Percentiles rank a stretch among this genome's conserved stretches.
Evolutionary conservation across 64 coral and sea anemone species (phyloP).

Genomic region (Trachythela sp.): DNA sequence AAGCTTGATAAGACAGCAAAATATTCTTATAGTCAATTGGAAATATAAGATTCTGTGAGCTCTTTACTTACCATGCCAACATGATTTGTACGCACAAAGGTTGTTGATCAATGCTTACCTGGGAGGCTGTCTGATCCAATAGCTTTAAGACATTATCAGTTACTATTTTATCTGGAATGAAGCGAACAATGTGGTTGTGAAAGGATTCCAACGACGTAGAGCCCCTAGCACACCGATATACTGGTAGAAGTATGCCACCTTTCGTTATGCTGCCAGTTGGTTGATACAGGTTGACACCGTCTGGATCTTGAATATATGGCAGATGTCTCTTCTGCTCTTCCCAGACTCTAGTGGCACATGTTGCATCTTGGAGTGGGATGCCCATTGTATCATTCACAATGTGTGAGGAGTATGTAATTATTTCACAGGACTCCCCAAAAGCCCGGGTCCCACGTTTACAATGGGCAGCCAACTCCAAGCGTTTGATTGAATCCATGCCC

Average conservation of each 20-base stretch:
- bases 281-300: not conserved
- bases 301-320: slow-evolving; percentile 5
- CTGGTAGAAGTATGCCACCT: not conserved
- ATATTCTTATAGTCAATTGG: no score
- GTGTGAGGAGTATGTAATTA: slow-evolving; percentile 21
- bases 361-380: slow-evolving; percentile 1
- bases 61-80: no score
- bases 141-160: no score
- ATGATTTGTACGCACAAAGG: no score
- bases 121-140: no score
- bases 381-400: slow-evolving; percentile 34
- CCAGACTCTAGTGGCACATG: not conserved
- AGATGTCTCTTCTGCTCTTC: slow-evolving; percentile 16
- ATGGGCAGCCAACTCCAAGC: not conserved
- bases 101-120: no score
- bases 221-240: not conserved
- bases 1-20: not conserved
- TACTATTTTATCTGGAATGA: not conserved
- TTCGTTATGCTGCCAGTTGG: not conserved
- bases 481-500: not conserved
- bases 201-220: slow-evolving; percentile 27
- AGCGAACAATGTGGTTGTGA: not conserved
- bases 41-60: no score
- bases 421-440: not conserved
- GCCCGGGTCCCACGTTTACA: slow-evolving; percentile 16